Conservation (phyloP, 2,113 vertebrate genomes). For the Thamnaconus septentrionalis region DNA sequence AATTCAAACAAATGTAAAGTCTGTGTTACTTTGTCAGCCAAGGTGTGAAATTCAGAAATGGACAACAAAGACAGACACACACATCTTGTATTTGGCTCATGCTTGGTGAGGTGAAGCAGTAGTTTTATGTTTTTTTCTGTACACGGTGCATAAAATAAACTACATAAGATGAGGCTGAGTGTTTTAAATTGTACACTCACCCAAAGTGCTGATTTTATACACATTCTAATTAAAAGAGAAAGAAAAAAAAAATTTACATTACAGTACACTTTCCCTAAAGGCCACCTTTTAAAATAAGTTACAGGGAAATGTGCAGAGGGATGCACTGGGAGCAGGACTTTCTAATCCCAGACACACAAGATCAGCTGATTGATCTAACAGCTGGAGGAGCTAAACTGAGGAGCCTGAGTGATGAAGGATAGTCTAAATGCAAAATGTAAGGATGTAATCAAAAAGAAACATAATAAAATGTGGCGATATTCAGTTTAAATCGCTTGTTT, state of each 20-base stretch:
- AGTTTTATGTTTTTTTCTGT: constrained; percentile 27
- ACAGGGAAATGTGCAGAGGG: background rate
- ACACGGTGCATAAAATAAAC: constrained; percentile 34
- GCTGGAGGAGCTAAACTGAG: background rate
- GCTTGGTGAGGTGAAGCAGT: constrained; percentile 16
- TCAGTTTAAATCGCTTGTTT: too few species aligned
- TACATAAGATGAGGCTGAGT: constrained; percentile 15
- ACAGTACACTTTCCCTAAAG: constrained; percentile 39
- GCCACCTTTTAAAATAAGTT: constrained; percentile 36
- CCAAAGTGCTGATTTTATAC: constrained; percentile 36
- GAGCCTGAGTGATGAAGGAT: background rate
- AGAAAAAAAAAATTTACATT: background rate
- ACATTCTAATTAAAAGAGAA: constrained; percentile 1
- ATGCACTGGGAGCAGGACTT: background rate
- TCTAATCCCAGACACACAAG: background rate
- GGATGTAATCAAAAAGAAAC: too few species aligned
- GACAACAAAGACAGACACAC: background rate
- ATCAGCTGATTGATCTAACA: background rate
- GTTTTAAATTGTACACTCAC: constrained; percentile 8
- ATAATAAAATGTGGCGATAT: too few species aligned
- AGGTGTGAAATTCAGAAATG: too few species aligned
- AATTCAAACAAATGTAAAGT: too few species aligned
- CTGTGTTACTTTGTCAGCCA: too few species aligned
- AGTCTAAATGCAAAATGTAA: background rate
- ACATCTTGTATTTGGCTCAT: constrained; percentile 4